These are phyloP conservation scores for Limenitis camilla DNA, from an alignment of 2,888 invertebrate species.

Conservation along the genomic window DNA sequence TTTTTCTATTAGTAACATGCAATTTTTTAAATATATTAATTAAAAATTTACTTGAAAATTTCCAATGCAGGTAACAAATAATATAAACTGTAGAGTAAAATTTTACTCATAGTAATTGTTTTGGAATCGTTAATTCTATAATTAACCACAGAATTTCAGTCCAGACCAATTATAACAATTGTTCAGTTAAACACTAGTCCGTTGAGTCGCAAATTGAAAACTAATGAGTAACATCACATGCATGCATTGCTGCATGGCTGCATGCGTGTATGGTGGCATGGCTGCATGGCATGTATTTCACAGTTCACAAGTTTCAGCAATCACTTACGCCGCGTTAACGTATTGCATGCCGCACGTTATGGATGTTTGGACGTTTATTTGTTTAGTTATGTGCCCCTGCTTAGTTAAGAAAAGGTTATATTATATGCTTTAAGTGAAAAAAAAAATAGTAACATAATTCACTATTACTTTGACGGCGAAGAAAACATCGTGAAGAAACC, in stretches of 20 bases:
- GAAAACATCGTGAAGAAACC: too few species aligned
- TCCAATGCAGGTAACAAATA: too few species aligned
- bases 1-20: too few species aligned
- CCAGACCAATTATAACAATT: constrained; percentile 2
- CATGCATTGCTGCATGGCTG: constrained; percentile 6
- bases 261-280: constrained; percentile 28
- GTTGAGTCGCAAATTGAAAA: constrained; percentile 36
- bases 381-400: constrained; percentile 20
- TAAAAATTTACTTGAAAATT: too few species aligned
- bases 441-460: too few species aligned
- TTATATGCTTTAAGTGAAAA: too few species aligned
- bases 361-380: constrained; percentile 44
- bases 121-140: too few species aligned
- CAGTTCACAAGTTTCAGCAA: constrained; percentile 49
- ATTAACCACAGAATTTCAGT: not conserved
- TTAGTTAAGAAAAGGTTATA: too few species aligned
- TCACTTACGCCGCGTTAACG: constrained; percentile 51
- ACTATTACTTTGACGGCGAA: too few species aligned
- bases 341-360: constrained; percentile 55
- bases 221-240: constrained; percentile 37
- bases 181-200: constrained; percentile 8
- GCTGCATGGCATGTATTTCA: constrained; percentile 34
- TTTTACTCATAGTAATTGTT: too few species aligned
- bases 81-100: too few species aligned
- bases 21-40: too few species aligned